phyloP scores from a whole-genome alignment of 2,113 vertebrate genomes.

The Onychorhynchus coronatus region DNA sequence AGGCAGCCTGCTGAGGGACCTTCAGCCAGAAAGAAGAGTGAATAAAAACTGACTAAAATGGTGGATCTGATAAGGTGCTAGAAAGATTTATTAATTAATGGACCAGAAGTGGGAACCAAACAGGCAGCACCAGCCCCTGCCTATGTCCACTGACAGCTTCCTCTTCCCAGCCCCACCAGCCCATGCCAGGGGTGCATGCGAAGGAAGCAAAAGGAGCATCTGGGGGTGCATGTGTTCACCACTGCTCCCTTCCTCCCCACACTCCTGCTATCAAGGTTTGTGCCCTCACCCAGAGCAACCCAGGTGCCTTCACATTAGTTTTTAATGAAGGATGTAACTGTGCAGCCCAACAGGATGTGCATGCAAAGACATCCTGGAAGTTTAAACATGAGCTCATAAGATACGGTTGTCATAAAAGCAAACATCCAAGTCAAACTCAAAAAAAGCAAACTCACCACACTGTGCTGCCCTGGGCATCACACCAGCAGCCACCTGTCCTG shows the following conservation, averaged over 20 bases:
- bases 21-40: not conserved
- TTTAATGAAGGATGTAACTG: not conserved
- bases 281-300: not conserved
- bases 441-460: fast-evolving
- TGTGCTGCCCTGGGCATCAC: fast-evolving
- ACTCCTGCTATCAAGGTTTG: not conserved
- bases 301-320: not conserved
- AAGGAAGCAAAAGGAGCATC: not conserved
- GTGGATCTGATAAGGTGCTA: not conserved
- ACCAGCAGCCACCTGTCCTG: not conserved
- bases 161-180: not conserved
- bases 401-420: not conserved
- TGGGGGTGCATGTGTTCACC: fast-evolving
- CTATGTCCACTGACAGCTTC: not conserved
- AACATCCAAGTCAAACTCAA: fast-evolving
- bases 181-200: fast-evolving
- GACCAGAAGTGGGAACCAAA: not conserved
- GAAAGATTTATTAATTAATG: not conserved
- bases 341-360: not conserved
- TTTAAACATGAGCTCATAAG: not conserved
- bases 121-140: not conserved
- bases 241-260: not conserved
- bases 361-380: not conserved
- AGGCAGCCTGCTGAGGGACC: not conserved
- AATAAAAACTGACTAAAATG: not conserved